Base-by-base conservation (phyloP, 2,797 vertebrate genomes). In the Xerus rutilus region DNA sequence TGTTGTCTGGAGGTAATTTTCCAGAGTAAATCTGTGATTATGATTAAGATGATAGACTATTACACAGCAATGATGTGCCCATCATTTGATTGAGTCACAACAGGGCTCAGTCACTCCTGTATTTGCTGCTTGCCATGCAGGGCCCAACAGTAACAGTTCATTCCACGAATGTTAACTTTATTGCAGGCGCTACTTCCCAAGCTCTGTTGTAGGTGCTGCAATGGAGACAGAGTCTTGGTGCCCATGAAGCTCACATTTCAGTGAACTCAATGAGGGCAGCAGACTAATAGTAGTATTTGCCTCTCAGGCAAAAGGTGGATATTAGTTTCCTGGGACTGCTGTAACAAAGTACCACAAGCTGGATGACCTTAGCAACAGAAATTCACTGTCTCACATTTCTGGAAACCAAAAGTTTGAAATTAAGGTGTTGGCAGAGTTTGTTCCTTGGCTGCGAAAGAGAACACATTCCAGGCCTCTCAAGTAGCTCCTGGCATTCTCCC, bases 1-100 rank as follows among this genome's bases (percentile, higher is more conserved):
- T 83, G 59, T 78, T 93, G 45, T 90, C 52, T 65, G 18, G 13
- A 70, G 45, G 18, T 76, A 30, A 91, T 95, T 83, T 95, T 89
- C 64, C 76, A 70, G 20, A 67, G 30, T 28, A 88, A 65, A 86
- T 85, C 25, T 91, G 5, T 91, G n/a, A 39, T 89, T 70, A 59
- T 39, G 32, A 35, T 72, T 64, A 72, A 70, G 3, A 47, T 69
- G 67, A 59, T 17, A 85, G 7, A 67, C 59, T 87, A 65, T 49
- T 67, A 52, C 1, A 84, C 30, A 39, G 45, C 20, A 47, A 54
- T 21, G 57, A 9, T 20, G 11, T 21, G 5, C 8, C 1, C 6
- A 65, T 87, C 65, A 13, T 62, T 79, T 73, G 30, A 73, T 79
- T 64, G 28, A 14, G 25, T 89, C 2, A 45, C 65, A 86, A 14